Percentiles rank a stretch among this genome's conserved stretches.
Evolutionary conservation across 2,113 vertebrate genomes (phyloP).

Genomic region (Eidolon helvum): DNA sequence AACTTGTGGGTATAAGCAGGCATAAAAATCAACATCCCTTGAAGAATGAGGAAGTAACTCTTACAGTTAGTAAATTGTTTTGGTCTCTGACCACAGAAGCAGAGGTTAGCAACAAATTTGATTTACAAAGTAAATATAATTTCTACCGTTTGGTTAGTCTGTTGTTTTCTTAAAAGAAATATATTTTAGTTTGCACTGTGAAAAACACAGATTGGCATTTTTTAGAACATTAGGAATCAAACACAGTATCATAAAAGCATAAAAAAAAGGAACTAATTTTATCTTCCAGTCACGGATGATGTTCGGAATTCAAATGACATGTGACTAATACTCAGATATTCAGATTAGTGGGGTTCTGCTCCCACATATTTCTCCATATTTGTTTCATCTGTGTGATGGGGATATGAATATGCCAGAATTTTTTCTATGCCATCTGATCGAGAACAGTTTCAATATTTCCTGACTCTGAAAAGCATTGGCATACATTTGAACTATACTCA

Average conservation of each 20-base stretch:
- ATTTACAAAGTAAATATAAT: conserved; percentile 68
- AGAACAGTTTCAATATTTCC: not conserved
- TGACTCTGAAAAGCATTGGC: not conserved
- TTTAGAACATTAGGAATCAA: conserved; percentile 58
- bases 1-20: conserved; percentile 12
- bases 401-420: not conserved
- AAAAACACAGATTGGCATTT: conserved; percentile 61
- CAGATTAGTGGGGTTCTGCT: not conserved
- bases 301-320: conserved; percentile 43
- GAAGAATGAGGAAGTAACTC: conserved; percentile 68
- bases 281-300: conserved; percentile 35
- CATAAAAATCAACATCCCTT: conserved; percentile 48
- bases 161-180: conserved; percentile 70
- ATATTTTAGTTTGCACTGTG: conserved; percentile 44
- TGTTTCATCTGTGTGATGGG: not conserved
- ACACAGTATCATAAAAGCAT: conserved; percentile 30
- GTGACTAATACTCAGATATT: not conserved
- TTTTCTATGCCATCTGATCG: not conserved
- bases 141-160: conserved; percentile 53
- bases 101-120: conserved; percentile 55
- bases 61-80: conserved; percentile 51
- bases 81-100: conserved; percentile 62
- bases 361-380: not conserved
- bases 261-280: conserved; percentile 52
- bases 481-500: not conserved